These are phyloP conservation scores for Anoura caudifer DNA, from an alignment of 2,113 vertebrate species.

Conservation along the genomic window DNA sequence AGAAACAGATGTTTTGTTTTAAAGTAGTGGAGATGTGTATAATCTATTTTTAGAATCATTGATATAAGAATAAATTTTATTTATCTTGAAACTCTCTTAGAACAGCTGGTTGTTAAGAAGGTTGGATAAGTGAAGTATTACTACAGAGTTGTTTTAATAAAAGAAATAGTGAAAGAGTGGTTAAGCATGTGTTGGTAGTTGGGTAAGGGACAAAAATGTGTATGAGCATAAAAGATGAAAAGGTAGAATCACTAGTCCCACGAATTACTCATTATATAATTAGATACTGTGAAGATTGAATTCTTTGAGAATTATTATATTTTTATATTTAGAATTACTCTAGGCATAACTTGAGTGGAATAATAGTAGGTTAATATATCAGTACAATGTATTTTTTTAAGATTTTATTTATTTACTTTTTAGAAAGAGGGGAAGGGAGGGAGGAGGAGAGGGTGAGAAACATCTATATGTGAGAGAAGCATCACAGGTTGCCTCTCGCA, in stretches of 20 bases:
- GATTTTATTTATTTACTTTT: too few relatives aligned
- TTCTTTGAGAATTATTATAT: background rate
- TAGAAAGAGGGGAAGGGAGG: too few relatives aligned
- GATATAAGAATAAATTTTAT: background rate
- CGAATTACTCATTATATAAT: background rate
- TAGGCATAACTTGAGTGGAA: background rate
- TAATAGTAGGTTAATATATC: background rate
- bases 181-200: background rate
- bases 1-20: constrained; percentile 24
- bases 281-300: background rate
- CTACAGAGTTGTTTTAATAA: background rate
- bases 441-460: too few relatives aligned
- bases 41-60: constrained; percentile 13
- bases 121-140: background rate
- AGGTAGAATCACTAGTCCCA: background rate
- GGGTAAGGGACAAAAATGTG: background rate
- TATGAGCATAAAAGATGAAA: background rate
- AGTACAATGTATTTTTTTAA: background rate
- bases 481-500: too few relatives aligned
- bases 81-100: constrained; percentile 1
- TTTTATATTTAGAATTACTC: background rate
- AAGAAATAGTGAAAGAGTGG: background rate
- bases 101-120: background rate
- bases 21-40: background rate
- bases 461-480: too few relatives aligned